These are phyloP conservation scores for Sympetrum striolatum DNA, from an alignment of 2,888 invertebrate genomes.

Conservation along the genomic window DNA sequence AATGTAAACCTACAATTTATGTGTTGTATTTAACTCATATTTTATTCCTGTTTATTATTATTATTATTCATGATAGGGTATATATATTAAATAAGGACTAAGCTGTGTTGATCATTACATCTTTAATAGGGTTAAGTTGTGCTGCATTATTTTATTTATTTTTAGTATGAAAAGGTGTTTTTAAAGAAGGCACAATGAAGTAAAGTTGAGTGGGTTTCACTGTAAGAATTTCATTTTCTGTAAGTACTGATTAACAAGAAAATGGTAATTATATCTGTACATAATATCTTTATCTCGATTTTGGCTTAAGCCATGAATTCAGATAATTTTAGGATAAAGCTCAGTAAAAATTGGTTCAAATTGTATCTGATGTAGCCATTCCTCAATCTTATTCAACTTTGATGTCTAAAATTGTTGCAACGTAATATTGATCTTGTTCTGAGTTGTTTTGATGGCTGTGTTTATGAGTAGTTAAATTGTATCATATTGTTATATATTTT, in stretches of 20 bases:
- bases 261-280: background rate
- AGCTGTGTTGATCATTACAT: background rate
- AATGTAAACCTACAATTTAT: too few species aligned
- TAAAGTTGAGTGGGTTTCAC: background rate
- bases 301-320: background rate
- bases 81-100: background rate
- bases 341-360: background rate
- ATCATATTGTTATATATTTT: constrained; percentile 12
- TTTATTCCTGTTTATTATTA: background rate
- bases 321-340: background rate
- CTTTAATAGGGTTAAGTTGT: background rate
- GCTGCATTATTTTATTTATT: background rate
- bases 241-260: background rate
- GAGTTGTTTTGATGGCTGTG: constrained; percentile 14
- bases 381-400: background rate
- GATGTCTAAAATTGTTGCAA: background rate
- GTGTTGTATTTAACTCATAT: background rate
- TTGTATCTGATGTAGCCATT: background rate
- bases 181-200: background rate
- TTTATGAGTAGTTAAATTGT: background rate
- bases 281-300: background rate
- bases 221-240: background rate
- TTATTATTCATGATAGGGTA: background rate
- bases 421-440: background rate
- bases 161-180: background rate